A percentile compares a stretch with the other conserved stretches of the same genome.
These are phyloP conservation scores for Eupithecia vulgata DNA, from an alignment of 2,888 invertebrate species.

Conservation along the genomic window DNA sequence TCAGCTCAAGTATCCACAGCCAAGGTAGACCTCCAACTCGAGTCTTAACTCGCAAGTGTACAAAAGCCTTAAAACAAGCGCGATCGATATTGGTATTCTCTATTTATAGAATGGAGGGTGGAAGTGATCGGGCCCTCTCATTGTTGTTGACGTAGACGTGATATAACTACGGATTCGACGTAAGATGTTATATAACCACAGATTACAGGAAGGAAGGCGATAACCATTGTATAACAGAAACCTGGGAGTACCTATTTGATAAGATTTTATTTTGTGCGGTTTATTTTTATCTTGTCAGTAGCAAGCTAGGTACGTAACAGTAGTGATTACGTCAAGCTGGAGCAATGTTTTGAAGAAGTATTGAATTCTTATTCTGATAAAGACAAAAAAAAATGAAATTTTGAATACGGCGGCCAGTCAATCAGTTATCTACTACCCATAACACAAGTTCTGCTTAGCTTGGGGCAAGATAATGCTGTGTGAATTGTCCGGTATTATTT, in stretches of 20 bases:
- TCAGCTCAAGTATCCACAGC: not conserved
- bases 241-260: not conserved
- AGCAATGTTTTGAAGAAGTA: too few relatives aligned
- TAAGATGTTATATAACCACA: not conserved
- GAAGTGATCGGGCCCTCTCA: not conserved
- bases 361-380: too few relatives aligned
- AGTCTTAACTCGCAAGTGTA: not conserved
- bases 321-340: too few relatives aligned
- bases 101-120: constrained; percentile 35
- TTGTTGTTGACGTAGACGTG: constrained; percentile 11
- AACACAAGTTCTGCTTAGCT: too few relatives aligned
- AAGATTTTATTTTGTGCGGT: not conserved
- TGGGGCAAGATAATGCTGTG: too few relatives aligned
- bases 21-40: not conserved
- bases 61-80: constrained; percentile 25
- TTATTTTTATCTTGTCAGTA: not conserved
- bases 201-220: not conserved
- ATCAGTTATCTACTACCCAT: too few relatives aligned
- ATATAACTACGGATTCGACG: not conserved
- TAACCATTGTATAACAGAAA: not conserved
- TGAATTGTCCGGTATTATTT: too few relatives aligned
- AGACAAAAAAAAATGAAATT: too few relatives aligned
- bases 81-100: constrained; percentile 33
- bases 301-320: not conserved
- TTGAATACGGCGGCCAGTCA: too few relatives aligned